A percentile compares a stretch with the other conserved stretches of the same genome.
These are phyloP conservation scores for Pomatostomus ruficeps DNA, from an alignment of 2,113 vertebrate genomes.

Conservation along the genomic window DNA sequence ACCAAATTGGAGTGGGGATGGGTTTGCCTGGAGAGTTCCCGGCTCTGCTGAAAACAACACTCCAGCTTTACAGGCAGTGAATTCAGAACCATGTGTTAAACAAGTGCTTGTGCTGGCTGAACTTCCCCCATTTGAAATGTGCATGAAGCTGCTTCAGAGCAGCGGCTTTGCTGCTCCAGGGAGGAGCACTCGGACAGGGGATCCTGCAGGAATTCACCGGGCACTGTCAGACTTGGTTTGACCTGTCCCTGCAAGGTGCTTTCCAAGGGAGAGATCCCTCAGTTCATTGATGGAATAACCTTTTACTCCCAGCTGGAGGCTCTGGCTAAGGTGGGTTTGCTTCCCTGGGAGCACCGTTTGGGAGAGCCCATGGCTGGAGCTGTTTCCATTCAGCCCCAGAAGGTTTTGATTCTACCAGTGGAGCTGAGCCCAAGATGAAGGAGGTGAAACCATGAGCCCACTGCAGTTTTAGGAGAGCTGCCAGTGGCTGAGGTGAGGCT, in stretches of 20 bases:
- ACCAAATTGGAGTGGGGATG: not conserved
- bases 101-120: not conserved
- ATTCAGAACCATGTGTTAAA: not conserved
- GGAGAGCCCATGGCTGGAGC: not conserved
- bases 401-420: not conserved
- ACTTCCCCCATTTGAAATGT: not conserved
- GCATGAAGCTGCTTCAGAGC: not conserved
- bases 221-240: not conserved
- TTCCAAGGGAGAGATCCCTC: not conserved
- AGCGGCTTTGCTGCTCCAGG: not conserved
- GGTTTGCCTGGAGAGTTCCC: not conserved
- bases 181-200: not conserved
- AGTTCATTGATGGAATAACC: not conserved
- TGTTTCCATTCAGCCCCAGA: not conserved
- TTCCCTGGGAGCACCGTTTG: not conserved
- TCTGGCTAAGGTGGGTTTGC: accelerated
- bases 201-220: not conserved
- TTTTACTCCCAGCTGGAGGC: not conserved
- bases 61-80: not conserved
- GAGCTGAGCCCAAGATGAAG: not conserved
- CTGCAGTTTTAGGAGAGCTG: not conserved
- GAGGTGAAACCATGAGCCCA: not conserved
- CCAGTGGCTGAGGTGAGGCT: not conserved
- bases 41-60: not conserved
- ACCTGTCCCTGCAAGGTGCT: not conserved